Evolutionary conservation across 2,797 vertebrate genomes (phyloP).

Genomic region (Pantherophis alleghaniensis): DNA sequence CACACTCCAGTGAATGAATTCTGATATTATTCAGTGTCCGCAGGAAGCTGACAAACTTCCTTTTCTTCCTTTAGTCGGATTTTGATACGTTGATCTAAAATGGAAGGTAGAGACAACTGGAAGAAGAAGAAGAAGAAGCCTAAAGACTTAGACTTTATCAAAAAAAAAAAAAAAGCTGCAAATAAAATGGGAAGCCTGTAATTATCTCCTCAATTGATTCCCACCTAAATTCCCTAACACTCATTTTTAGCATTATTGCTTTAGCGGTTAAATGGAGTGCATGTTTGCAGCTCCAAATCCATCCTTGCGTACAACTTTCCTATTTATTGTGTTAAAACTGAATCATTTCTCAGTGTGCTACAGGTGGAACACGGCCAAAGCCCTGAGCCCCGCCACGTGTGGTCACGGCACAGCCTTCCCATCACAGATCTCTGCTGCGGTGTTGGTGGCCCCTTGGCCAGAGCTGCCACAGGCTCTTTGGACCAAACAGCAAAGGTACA

Average conservation of each 20-base stretch:
- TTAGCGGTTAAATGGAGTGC: not conserved
- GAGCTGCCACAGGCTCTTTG: conserved; percentile 86
- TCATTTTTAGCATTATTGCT: not conserved
- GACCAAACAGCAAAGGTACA: conserved; percentile 93
- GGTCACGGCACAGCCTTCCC: conserved; percentile 90
- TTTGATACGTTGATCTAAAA: not conserved
- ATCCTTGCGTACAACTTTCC: not conserved
- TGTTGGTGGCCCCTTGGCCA: conserved; percentile 85
- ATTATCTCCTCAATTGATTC: not conserved
- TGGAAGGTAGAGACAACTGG: not conserved
- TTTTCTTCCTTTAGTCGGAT: not conserved
- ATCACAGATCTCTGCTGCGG: conserved; percentile 94
- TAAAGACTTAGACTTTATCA: not conserved
- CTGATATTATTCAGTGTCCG: not conserved
- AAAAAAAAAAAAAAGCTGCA: not conserved
- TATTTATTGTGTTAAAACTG: not conserved
- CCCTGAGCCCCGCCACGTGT: conserved; percentile 85
- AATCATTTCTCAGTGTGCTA: conserved; percentile 76
- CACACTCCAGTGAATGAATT: not conserved
- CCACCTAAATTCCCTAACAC: not conserved
- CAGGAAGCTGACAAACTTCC: not conserved
- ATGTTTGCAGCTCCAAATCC: not conserved
- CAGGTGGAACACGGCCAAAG: conserved; percentile 82
- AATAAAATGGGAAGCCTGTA: not conserved
- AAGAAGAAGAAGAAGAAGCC: not conserved